phyloP scores from a whole-genome alignment of 1,140 invertebrate species.

The Drosophila elegans region DNA sequence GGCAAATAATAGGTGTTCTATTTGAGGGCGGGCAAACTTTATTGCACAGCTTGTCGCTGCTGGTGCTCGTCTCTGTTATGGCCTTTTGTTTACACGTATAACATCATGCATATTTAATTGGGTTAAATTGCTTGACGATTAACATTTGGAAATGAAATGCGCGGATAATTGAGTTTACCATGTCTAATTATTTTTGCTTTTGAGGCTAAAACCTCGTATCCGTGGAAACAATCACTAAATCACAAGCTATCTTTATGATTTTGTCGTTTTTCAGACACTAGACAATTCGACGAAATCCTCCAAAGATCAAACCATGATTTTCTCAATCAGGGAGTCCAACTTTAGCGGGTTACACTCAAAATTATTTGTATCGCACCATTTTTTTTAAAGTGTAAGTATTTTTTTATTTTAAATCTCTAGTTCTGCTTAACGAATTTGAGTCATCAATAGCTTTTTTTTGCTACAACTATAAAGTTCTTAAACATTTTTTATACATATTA shows the following conservation, averaged over 20 bases:
- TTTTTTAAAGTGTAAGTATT: too few relatives aligned
- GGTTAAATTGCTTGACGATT: constrained; percentile 80
- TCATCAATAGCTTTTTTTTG: too few relatives aligned
- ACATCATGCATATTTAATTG: constrained; percentile 80
- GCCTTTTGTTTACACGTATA: constrained; percentile 77
- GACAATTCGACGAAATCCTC: too few relatives aligned
- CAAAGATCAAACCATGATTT: too few relatives aligned
- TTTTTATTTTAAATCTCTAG: too few relatives aligned
- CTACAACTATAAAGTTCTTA: too few relatives aligned
- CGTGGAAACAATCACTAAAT: constrained; percentile 1
- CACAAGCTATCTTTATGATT: neutral
- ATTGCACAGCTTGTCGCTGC: constrained; percentile 50
- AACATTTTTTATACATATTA: too few relatives aligned
- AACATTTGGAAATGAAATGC: constrained; percentile 76
- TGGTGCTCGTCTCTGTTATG: constrained; percentile 39
- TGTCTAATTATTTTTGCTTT: constrained; percentile 66
- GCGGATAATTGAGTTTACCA: constrained; percentile 82
- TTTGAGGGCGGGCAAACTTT: constrained; percentile 58
- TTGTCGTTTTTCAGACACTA: too few relatives aligned
- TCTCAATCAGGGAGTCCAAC: too few relatives aligned
- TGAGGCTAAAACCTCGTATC: neutral
- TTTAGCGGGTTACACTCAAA: too few relatives aligned
- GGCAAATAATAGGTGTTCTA: constrained; percentile 79
- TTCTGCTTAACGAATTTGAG: too few relatives aligned
- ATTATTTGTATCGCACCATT: too few relatives aligned